Evolutionary conservation across 2,888 invertebrate species (phyloP).

Genomic region (Crocallis elinguaria): DNA sequence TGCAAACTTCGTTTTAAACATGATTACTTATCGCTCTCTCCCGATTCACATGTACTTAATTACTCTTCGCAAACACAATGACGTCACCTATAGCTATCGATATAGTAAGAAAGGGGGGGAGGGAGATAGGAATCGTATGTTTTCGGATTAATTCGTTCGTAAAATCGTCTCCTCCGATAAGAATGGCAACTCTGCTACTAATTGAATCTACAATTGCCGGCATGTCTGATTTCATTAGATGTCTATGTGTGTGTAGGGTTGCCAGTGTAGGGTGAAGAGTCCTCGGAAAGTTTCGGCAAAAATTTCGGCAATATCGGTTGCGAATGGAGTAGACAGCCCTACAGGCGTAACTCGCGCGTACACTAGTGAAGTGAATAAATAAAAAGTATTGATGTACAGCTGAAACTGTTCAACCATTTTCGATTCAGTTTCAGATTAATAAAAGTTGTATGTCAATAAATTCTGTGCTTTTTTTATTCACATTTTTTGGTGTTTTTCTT

Average conservation of each 20-base stretch:
- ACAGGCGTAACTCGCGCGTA: constrained; percentile 34
- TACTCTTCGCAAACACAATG: constrained; percentile 79
- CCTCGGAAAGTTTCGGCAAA: constrained; percentile 49
- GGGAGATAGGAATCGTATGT: constrained; percentile 83
- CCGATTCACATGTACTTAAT: constrained; percentile 76
- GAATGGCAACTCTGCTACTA: constrained; percentile 83
- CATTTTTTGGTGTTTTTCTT: too few species aligned
- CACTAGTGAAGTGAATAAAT: constrained; percentile 14
- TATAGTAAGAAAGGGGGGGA: constrained; percentile 57
- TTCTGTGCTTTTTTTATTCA: too few species aligned
- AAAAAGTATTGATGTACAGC: constrained; percentile 7
- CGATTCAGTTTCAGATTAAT: neutral
- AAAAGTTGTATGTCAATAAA: too few species aligned
- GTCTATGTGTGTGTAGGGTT: constrained; percentile 59
- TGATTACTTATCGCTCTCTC: constrained; percentile 49
- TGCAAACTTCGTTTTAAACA: constrained; percentile 32
- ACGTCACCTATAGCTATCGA: constrained; percentile 63
- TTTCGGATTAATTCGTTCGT: constrained; percentile 85
- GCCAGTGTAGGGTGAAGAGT: constrained; percentile 45
- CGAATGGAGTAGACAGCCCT: constrained; percentile 39
- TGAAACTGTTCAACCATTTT: constrained; percentile 2
- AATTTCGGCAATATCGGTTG: constrained; percentile 51
- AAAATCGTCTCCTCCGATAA: constrained; percentile 83
- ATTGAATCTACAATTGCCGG: constrained; percentile 84
- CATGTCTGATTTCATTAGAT: constrained; percentile 81